Evolutionary conservation across 2,113 vertebrate species (phyloP), one percentile per base, ranked within the genome.

Genomic region (Pomatorhinus ruficollis): DNA sequence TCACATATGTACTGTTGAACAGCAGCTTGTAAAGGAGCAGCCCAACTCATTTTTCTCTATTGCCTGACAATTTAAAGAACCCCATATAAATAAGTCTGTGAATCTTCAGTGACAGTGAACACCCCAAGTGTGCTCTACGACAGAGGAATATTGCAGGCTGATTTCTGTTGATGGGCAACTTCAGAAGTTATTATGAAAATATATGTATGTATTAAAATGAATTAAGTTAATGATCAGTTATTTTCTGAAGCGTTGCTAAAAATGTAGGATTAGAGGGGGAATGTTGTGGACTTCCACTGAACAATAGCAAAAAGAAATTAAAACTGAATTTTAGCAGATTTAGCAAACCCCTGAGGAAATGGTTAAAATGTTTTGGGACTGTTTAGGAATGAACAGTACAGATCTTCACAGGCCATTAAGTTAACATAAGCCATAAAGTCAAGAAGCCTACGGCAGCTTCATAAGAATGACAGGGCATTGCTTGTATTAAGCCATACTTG

Each of bases 241-340:
- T 85, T 93, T 88, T 64, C 30, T 64, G 15, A 90, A 76, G 13
- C 17, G 12, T 19, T 72, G 17, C 35, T 77, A 61, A 72, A 89
- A 74, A 27, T 39, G 19, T 1, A 71, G 15, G 11, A 57, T 21
- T 4, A 72, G 22, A 57, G 2, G 12, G 4, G 0, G 4, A n/a
- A 50, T 2, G 0, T 24, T 40, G 35, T 47, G 9, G 28, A 8
- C 37, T 33, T 49, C 5, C 27, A 78, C 27, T 71, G 68, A 78
- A 71, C 3, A 42, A 61, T 17, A 80, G 27, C 2, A 3, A 57
- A 75, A 91, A 54, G 6, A 86, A 95, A 74, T 39, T 74, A 8
- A 74, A 61, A 49, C 23, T 53, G 35, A 61, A 30, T 68, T 82
- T 91, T 30, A 35, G 35, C 35, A 83, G 23, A 56, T 60, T 42